Percentiles rank a stretch among this genome's conserved stretches.
Conservation (phyloP, 2,797 vertebrate genomes). For the Alcedo quadribrachys region DNA sequence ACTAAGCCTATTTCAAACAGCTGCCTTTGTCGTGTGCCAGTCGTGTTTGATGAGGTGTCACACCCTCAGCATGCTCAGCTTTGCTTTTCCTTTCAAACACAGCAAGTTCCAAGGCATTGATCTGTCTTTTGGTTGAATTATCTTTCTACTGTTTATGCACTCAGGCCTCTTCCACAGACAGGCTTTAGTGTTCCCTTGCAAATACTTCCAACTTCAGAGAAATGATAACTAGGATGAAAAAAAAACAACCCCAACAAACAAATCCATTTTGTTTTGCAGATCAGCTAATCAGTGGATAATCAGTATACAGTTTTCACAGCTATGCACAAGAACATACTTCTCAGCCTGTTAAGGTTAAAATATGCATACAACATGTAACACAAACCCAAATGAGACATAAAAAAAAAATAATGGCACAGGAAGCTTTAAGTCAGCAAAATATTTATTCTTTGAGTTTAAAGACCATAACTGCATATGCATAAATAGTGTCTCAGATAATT, state of each 20-base stretch:
- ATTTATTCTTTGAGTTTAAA: slow-evolving; percentile 44
- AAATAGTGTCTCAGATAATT: neutral
- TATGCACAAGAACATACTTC: slow-evolving; percentile 29
- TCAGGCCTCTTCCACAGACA: neutral
- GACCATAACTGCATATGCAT: neutral
- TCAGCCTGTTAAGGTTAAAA: slow-evolving; percentile 51
- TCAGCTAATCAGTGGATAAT: slow-evolving; percentile 44
- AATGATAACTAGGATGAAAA: neutral
- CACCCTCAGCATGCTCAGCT: neutral
- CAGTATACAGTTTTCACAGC: slow-evolving; percentile 11
- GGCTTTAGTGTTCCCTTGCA: slow-evolving; percentile 16
- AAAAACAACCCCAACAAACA: neutral
- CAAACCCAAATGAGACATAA: neutral
- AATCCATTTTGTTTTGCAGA: neutral
- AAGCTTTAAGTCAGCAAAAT: slow-evolving; percentile 29
- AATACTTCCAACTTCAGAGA: slow-evolving; percentile 33
- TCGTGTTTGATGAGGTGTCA: neutral
- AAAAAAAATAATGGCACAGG: slow-evolving; percentile 37
- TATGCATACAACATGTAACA: neutral
- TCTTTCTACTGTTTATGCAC: neutral
- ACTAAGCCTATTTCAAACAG: neutral
- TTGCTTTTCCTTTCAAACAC: neutral
- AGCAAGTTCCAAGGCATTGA: neutral
- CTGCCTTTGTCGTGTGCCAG: neutral
- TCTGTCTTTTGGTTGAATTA: neutral